A percentile compares a stretch with the other conserved stretches of the same genome.
phyloP scores from a whole-genome alignment of 2,888 invertebrate species.

The Itoplectis maculator region DNA sequence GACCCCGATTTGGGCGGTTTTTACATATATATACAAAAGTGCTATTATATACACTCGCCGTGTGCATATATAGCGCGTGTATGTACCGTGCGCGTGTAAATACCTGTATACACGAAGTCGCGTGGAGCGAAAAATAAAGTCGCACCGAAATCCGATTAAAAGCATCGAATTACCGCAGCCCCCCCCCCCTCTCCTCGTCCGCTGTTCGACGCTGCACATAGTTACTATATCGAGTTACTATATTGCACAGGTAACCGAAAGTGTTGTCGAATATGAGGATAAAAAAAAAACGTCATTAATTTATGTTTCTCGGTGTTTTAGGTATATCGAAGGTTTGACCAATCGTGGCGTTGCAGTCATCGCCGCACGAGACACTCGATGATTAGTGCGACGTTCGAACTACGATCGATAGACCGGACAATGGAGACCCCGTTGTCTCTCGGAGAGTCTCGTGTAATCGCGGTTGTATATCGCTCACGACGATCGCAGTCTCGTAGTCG shows the following conservation, averaged over 20 bases:
- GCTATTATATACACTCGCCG: no score
- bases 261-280: no score
- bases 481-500: slow-evolving; percentile 1
- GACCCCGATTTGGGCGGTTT: no score
- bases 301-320: background rate
- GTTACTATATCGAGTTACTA: background rate
- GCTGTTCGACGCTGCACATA: background rate
- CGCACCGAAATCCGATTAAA: slow-evolving; percentile 80
- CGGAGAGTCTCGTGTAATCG: slow-evolving; percentile 26
- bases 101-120: background rate
- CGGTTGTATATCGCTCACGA: slow-evolving; percentile 26
- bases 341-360: slow-evolving; percentile 8
- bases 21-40: no score
- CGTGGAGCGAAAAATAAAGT: slow-evolving; percentile 15
- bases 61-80: no score
- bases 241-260: background rate
- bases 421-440: slow-evolving; percentile 12
- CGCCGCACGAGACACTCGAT: background rate
- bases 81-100: slow-evolving; percentile 4
- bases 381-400: background rate
- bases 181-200: background rate
- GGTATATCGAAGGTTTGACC: background rate
- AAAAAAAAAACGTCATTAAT: no score
- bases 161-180: slow-evolving; percentile 76
- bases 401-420: slow-evolving; percentile 11